These are phyloP conservation scores for Paramisgurnus dabryanus DNA, from an alignment of 2,113 vertebrate genomes.

Conservation along the genomic window DNA sequence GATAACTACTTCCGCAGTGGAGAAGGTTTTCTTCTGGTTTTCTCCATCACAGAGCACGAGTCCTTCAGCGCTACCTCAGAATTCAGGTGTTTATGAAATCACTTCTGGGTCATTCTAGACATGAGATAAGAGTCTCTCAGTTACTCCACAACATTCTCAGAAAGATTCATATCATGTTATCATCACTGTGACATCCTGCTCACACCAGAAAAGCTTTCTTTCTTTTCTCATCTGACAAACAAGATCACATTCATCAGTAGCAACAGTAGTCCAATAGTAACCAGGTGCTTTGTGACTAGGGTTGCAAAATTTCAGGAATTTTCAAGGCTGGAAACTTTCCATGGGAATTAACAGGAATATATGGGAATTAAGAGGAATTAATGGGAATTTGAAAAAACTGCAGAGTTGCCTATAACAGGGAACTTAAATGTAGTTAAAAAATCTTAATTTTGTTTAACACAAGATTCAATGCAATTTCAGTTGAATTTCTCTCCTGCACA, in stretches of 20 bases:
- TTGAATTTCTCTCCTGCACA: too few relatives aligned
- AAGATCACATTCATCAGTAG: too few relatives aligned
- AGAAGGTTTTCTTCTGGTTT: constrained; percentile 94
- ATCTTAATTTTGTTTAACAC: too few relatives aligned
- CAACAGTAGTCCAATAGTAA: not conserved
- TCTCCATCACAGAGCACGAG: constrained; percentile 95
- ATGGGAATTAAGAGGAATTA: too few relatives aligned
- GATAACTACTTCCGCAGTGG: constrained; percentile 99
- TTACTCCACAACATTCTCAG: not conserved
- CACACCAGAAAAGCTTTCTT: not conserved
- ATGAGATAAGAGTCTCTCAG: not conserved
- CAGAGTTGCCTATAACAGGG: too few relatives aligned
- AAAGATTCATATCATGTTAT: not conserved
- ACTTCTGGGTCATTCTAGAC: not conserved
- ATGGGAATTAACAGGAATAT: too few relatives aligned
- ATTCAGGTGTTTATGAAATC: constrained; percentile 79
- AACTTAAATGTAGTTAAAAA: too few relatives aligned
- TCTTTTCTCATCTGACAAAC: not conserved
- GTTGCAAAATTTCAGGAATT: too few relatives aligned
- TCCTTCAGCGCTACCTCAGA: constrained; percentile 90
- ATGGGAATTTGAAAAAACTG: too few relatives aligned
- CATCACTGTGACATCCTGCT: not conserved
- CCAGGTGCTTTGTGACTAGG: too few relatives aligned
- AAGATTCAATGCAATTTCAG: too few relatives aligned
- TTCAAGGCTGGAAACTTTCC: too few relatives aligned